Evolutionary conservation across 2,113 vertebrate genomes (phyloP).

Genomic region (Accipiter virgatus): DNA sequence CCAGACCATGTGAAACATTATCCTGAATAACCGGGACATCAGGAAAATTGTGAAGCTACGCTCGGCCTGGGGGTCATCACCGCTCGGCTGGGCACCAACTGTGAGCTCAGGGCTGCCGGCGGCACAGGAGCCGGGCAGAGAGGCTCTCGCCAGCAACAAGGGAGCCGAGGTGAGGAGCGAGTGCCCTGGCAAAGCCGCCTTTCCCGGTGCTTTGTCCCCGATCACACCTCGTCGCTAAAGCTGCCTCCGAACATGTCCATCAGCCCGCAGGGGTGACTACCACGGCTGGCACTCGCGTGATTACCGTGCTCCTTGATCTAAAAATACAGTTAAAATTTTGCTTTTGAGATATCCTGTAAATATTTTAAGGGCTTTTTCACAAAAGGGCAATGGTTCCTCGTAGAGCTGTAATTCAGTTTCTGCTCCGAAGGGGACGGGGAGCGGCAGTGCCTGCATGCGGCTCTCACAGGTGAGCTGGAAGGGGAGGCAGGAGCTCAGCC

Average conservation of each 20-base stretch:
- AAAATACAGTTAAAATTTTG: not conserved
- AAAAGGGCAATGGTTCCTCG: not conserved
- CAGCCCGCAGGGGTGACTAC: not conserved
- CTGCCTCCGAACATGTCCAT: not conserved
- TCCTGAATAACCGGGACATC: not conserved
- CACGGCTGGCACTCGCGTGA: fast-evolving
- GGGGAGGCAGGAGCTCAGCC: not conserved
- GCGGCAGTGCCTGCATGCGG: fast-evolving
- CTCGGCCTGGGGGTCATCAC: not conserved
- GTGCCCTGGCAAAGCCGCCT: not conserved
- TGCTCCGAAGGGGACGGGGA: not conserved
- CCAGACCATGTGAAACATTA: not conserved
- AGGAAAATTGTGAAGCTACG: not conserved
- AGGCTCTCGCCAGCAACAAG: not conserved
- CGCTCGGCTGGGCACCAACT: not conserved
- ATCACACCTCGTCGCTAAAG: fast-evolving
- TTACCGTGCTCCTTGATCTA: not conserved
- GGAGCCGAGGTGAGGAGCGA: not conserved
- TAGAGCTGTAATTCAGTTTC: not conserved
- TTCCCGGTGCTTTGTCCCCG: fast-evolving
- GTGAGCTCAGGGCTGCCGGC: fast-evolving
- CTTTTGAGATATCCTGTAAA: not conserved
- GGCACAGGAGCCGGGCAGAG: not conserved
- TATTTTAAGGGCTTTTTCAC: not conserved
- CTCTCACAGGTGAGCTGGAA: constrained; percentile 20